Evolutionary conservation across 2,888 invertebrate species (phyloP).

Genomic region (Drosophila robusta): DNA sequence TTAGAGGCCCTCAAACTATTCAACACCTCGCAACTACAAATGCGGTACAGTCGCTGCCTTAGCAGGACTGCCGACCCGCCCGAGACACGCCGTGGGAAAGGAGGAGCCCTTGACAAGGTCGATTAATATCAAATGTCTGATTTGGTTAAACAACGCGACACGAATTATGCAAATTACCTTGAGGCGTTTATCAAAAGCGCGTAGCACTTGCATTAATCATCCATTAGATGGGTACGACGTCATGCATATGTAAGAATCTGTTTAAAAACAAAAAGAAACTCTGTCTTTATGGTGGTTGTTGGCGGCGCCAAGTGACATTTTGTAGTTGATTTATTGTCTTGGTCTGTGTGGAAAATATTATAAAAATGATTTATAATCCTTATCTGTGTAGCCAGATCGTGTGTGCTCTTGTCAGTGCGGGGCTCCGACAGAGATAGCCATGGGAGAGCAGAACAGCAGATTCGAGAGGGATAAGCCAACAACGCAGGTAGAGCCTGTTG

Average conservation of each 20-base stretch:
- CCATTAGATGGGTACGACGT: slow-evolving; percentile 56
- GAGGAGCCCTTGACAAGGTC: slow-evolving; percentile 43
- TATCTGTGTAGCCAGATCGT: slow-evolving; percentile 69
- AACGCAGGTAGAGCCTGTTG: slow-evolving; percentile 22
- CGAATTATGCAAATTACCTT: slow-evolving; percentile 71
- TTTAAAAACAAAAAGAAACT: slow-evolving; percentile 32
- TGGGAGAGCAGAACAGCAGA: slow-evolving; percentile 34
- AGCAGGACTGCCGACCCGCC: background rate
- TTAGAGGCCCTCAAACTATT: slow-evolving; percentile 22
- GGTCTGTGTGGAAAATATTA: slow-evolving; percentile 71
- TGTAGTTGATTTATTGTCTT: slow-evolving; percentile 72
- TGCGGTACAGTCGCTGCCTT: slow-evolving; percentile 17
- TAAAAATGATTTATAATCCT: slow-evolving; percentile 78
- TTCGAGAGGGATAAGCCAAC: slow-evolving; percentile 34
- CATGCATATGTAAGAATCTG: slow-evolving; percentile 71
- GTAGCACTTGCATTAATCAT: slow-evolving; percentile 73
- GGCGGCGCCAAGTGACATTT: slow-evolving; percentile 77
- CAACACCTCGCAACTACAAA: slow-evolving; percentile 1
- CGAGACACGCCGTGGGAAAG: slow-evolving; percentile 59
- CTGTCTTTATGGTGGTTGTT: slow-evolving; percentile 53
- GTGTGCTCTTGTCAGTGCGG: slow-evolving; percentile 49
- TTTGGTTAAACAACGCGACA: slow-evolving; percentile 39
- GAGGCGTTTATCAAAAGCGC: slow-evolving; percentile 66
- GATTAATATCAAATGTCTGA: slow-evolving; percentile 37
- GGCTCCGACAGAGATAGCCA: slow-evolving; percentile 51